Evolutionary conservation across 2,888 invertebrate genomes (phyloP), one percentile per base, ranked within the genome.

Genomic region (Aethes cnicana): DNA sequence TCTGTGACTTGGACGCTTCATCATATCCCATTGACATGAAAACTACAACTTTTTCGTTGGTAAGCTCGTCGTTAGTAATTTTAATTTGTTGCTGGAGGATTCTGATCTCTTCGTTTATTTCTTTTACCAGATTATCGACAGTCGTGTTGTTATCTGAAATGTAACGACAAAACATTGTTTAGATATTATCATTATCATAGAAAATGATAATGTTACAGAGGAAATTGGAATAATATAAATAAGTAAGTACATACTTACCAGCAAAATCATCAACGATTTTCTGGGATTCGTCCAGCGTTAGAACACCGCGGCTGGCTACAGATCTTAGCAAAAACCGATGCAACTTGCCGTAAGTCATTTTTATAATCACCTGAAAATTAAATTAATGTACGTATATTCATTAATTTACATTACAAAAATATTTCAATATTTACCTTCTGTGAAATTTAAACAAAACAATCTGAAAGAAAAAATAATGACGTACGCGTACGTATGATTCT

Each of bases 1-100:
- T 83, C 53, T 89, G 88, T 0, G 84, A 66, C 61, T 84, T 85
- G 0, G 86, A 77, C 2, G 82, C 77, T 41, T 79, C 80, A 62
- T 88, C 87, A 62, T 70, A 73, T 1, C 79, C 83, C 1, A 83
- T 66, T 1, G 81, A 83, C 2, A 88, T 50, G 52, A 86, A 88
- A 12, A 89, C 66, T 1, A 86, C 47, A 0, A 82, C 74, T 65
- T 82, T 73, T 44, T 88, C 83, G 55, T 78, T 61, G 0, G 81
- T 81, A 0, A 78, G 56, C 55, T 87, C 87, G 66, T 89, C 82
- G 39, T 65, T 77, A 0, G 80, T 72, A 23, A 84, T 59, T 63
- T 85, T 86, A 4, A 89, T 80, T 32, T 63, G 63, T 61, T 88
- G 88, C 55, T 85, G 72, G 46, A 70, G 78, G 1, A 78, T 77